Conservation (phyloP, 2,797 vertebrate genomes). For the Enteromius afrohamiltoni region DNA sequence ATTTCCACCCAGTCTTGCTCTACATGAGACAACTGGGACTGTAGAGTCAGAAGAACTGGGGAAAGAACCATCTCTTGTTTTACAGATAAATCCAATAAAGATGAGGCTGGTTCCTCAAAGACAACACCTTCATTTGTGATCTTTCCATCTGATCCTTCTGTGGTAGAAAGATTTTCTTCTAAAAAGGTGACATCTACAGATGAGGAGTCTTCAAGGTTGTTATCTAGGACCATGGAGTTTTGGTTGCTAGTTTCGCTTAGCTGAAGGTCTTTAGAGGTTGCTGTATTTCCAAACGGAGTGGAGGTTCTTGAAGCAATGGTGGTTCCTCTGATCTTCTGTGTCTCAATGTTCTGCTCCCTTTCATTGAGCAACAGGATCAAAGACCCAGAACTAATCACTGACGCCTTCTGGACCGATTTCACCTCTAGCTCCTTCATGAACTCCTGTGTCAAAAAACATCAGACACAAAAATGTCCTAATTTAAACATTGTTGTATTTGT, state of each 20-base stretch:
- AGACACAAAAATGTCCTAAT: neutral
- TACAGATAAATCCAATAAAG: neutral
- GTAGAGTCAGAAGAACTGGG: constrained; percentile 62
- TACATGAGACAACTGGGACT: constrained; percentile 75
- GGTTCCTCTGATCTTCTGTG: constrained; percentile 15
- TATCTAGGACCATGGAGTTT: neutral
- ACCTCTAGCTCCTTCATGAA: constrained; percentile 84
- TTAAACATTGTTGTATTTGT: neutral
- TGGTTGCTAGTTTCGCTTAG: neutral
- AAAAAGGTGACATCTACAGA: neutral
- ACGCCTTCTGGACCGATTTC: constrained; percentile 80
- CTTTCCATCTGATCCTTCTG: neutral
- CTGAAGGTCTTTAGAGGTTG: constrained; percentile 8
- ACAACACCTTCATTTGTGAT: constrained; percentile 1
- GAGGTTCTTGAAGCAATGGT: constrained; percentile 13
- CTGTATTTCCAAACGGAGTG: neutral
- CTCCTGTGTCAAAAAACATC: constrained; percentile 68
- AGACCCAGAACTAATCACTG: constrained; percentile 76
- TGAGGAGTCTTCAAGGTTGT: neutral
- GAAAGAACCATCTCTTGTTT: constrained; percentile 24
- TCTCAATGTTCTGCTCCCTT: constrained; percentile 30
- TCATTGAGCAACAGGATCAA: constrained; percentile 81
- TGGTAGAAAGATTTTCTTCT: neutral
- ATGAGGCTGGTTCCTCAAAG: neutral
- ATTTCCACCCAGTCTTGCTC: constrained; percentile 87